Percentiles rank a stretch among this genome's conserved stretches.
These are phyloP conservation scores for Myotis daubentonii DNA, from an alignment of 2,797 vertebrate species.

Conservation along the genomic window DNA sequence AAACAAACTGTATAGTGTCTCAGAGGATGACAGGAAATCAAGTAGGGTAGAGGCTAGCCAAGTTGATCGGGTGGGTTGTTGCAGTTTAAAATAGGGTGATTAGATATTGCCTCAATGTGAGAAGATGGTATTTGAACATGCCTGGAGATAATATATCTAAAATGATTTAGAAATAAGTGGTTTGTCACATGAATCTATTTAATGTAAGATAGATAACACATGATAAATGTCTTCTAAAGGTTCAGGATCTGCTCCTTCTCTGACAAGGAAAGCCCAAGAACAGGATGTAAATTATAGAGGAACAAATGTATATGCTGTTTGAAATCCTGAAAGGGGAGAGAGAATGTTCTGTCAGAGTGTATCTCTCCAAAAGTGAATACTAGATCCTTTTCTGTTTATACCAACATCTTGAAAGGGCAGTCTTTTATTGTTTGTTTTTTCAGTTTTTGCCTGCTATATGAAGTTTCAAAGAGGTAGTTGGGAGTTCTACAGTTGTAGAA, in stretches of 20 bases:
- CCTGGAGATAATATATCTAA: not conserved
- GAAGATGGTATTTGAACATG: not conserved
- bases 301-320: constrained; percentile 76
- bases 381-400: constrained; percentile 81
- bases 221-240: not conserved
- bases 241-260: not conserved
- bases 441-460: constrained; percentile 63
- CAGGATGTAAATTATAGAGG: constrained; percentile 78
- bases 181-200: not conserved
- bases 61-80: not conserved
- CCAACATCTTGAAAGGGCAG: constrained; percentile 74
- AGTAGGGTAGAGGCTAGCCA: not conserved
- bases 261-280: constrained; percentile 68
- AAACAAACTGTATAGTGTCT: not conserved
- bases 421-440: constrained; percentile 32
- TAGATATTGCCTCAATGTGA: not conserved
- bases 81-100: not conserved
- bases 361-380: constrained; percentile 80
- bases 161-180: not conserved
- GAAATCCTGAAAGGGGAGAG: constrained; percentile 77
- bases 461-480: constrained; percentile 77
- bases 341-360: constrained; percentile 77
- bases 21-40: not conserved
- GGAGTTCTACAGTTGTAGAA: constrained; percentile 80
- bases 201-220: not conserved